A percentile compares a stretch with the other conserved stretches of the same genome.
Evolutionary conservation across 2,888 invertebrate genomes (phyloP).

Genomic region (Hoplodrina ambigua): DNA sequence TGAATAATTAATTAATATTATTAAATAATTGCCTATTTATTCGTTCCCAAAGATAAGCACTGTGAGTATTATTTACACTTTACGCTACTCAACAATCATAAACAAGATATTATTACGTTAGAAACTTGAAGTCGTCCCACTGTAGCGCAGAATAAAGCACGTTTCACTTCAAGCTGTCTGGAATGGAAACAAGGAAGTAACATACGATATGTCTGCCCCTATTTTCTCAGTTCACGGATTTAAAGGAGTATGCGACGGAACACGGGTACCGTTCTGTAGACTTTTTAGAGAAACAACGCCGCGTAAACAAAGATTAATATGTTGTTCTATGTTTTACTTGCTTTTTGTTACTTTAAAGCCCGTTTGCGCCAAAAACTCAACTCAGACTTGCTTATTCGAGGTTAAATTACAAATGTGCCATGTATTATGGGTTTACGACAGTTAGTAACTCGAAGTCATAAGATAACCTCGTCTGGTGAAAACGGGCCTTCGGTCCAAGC

Average conservation of each 20-base stretch:
- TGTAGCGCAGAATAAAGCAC: constrained; percentile 49
- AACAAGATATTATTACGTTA: constrained; percentile 26
- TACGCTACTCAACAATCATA: constrained; percentile 17
- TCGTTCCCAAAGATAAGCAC: not conserved
- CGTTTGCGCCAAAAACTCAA: not conserved
- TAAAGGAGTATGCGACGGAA: constrained; percentile 69
- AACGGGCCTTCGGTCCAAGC: no score
- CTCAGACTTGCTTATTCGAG: no score
- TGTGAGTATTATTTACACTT: not conserved
- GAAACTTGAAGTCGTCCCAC: constrained; percentile 39
- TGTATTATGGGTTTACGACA: no score
- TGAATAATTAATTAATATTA: no score
- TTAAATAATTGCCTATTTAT: not conserved
- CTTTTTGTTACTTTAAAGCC: constrained; percentile 48
- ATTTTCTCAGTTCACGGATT: constrained; percentile 71
- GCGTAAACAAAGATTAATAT: constrained; percentile 69
- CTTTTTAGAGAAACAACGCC: constrained; percentile 66
- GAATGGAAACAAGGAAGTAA: constrained; percentile 74
- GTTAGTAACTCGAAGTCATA: no score
- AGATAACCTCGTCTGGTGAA: no score
- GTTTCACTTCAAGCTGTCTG: constrained; percentile 70
- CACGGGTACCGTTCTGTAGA: constrained; percentile 59
- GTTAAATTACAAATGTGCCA: no score
- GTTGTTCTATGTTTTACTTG: constrained; percentile 59
- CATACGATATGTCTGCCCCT: constrained; percentile 70